These are phyloP conservation scores for Pungitius pungitius DNA, from an alignment of 2,113 vertebrate genomes.

Conservation along the genomic window DNA sequence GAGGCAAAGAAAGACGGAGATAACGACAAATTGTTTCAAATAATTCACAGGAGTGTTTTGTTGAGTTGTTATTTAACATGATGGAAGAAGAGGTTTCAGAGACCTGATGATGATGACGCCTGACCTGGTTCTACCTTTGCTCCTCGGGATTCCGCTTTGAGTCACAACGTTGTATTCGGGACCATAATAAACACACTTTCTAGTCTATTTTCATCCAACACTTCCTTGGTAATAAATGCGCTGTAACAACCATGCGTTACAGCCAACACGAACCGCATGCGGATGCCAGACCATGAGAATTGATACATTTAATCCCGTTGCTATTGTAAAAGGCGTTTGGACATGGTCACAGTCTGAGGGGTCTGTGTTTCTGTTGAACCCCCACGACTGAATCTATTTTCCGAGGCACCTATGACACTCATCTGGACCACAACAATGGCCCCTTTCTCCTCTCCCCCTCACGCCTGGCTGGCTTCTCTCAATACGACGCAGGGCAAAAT, in stretches of 20 bases:
- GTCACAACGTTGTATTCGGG: not conserved
- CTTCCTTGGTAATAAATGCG: not conserved
- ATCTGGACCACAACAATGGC: constrained; percentile 69
- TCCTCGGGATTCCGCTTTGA: not conserved
- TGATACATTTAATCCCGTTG: constrained; percentile 54
- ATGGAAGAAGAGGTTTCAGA: not conserved
- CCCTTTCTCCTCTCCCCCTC: constrained; percentile 73
- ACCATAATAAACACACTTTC: constrained; percentile 12
- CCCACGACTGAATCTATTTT: constrained; percentile 62
- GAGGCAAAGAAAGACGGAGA: constrained; percentile 27
- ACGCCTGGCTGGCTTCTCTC: constrained; percentile 64
- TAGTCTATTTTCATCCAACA: not conserved
- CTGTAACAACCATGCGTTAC: constrained; percentile 1
- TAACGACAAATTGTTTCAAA: constrained; percentile 9
- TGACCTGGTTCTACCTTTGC: constrained; percentile 4
- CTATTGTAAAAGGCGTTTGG: constrained; percentile 33
- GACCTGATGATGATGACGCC: not conserved
- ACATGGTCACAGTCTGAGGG: constrained; percentile 39
- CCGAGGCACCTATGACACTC: constrained; percentile 51
- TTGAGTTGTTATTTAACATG: not conserved
- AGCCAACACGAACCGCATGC: constrained; percentile 10
- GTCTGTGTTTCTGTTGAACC: constrained; percentile 65
- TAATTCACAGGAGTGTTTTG: constrained; percentile 1
- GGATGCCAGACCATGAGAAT: constrained; percentile 28
- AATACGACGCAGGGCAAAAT: constrained; percentile 68